Conservation (phyloP, 1,140 invertebrate species). For the Drosophila pectinifera region DNA sequence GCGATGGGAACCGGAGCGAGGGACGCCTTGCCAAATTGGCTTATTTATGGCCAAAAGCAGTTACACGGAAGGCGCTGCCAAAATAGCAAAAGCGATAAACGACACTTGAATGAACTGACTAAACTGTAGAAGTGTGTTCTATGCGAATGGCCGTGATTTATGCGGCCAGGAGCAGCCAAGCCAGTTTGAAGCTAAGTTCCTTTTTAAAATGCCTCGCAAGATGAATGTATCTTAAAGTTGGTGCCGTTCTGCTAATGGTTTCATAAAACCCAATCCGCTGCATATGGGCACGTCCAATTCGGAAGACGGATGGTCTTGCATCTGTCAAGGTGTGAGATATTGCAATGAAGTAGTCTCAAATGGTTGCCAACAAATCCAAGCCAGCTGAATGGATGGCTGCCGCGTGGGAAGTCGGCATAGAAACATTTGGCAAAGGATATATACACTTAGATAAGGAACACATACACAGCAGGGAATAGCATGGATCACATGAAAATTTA, state of each 20-base stretch:
- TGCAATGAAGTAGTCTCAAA: slow-evolving; percentile 18
- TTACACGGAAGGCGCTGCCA: slow-evolving; percentile 66
- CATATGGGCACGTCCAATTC: slow-evolving; percentile 38
- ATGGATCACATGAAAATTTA: background rate
- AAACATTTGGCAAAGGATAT: background rate
- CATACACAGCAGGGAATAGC: no score
- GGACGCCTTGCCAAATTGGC: slow-evolving; percentile 66
- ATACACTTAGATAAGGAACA: background rate
- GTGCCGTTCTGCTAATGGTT: slow-evolving; percentile 51
- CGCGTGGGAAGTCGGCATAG: background rate
- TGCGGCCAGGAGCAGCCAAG: slow-evolving; percentile 22
- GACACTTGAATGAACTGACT: slow-evolving; percentile 79
- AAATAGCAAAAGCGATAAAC: slow-evolving; percentile 79
- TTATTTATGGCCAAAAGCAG: slow-evolving; percentile 73
- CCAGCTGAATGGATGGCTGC: slow-evolving; percentile 14
- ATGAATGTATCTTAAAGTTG: slow-evolving; percentile 61
- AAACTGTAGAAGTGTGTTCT: slow-evolving; percentile 20
- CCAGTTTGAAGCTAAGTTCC: slow-evolving; percentile 18
- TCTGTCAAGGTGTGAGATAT: slow-evolving; percentile 57
- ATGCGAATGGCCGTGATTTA: slow-evolving; percentile 41
- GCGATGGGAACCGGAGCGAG: background rate
- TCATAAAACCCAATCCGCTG: slow-evolving; percentile 41
- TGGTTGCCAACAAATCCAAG: slow-evolving; percentile 9
- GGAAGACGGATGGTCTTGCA: slow-evolving; percentile 56
- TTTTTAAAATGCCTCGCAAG: slow-evolving; percentile 45